Evolutionary conservation across 1,140 invertebrate genomes (phyloP).

Genomic region (Lepidurus couesii): DNA sequence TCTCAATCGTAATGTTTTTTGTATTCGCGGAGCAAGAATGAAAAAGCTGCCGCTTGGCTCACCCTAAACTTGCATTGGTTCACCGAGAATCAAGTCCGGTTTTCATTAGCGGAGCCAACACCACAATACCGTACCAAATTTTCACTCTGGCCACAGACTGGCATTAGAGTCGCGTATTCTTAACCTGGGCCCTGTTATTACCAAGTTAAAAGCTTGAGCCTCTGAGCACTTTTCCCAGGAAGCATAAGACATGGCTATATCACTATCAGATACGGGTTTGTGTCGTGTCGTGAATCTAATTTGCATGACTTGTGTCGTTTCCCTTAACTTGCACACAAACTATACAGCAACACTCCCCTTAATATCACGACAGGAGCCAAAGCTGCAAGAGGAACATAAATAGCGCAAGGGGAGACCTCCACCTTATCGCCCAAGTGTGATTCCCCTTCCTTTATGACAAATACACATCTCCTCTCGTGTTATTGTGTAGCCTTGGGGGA

Average conservation of each 20-base stretch:
- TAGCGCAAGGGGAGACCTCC: background rate
- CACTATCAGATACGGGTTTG: constrained; percentile 7
- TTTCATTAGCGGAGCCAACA: constrained; percentile 15
- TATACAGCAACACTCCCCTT: background rate
- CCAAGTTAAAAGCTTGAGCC: background rate
- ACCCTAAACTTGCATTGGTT: background rate
- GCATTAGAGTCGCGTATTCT: constrained; percentile 11
- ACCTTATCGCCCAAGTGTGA: background rate
- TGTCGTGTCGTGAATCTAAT: constrained; percentile 18
- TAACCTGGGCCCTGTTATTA: constrained; percentile 9
- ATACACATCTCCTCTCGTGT: background rate
- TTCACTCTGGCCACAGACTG: background rate
- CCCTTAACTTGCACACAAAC: background rate
- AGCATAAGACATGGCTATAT: constrained; percentile 1
- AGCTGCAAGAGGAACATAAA: background rate
- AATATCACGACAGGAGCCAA: constrained; percentile 17
- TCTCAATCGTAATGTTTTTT: background rate
- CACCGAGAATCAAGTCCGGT: background rate
- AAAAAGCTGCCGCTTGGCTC: background rate
- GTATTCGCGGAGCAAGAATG: background rate
- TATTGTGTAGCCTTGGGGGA: background rate
- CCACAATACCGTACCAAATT: constrained; percentile 1
- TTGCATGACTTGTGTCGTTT: constrained; percentile 22
- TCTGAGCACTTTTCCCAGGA: background rate
- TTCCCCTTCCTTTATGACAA: background rate